Evolutionary conservation across 1,140 invertebrate species (phyloP), one percentile per base, ranked within the genome.

Genomic region (Globodera ellingtonae): DNA sequence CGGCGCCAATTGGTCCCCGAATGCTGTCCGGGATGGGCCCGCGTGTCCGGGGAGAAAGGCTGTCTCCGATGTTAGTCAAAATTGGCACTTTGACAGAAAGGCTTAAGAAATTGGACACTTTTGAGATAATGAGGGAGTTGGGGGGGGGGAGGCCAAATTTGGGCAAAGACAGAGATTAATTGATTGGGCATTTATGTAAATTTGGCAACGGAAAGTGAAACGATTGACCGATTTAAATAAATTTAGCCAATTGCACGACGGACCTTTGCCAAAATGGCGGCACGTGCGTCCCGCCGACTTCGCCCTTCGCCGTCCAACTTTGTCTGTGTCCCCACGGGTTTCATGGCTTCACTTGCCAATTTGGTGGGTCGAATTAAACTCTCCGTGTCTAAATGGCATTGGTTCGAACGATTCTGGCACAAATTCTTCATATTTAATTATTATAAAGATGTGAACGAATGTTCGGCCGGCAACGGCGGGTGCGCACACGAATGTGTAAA

Each of bases 21-120:
- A 75, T 91, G 91, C 79, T 91, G 91, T 86, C 85, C 90, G 46
- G 91, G 91, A 7, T 91, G 90, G 90, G 83, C 86, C n/a, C 90
- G 90, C 69, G 77, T 88, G 7, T 84, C 85, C 69, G 87, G 88
- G n/a, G 84, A 90, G 72, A 81, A 70, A 6, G 90, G 90, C 18
- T 90, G 90, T 82, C 83, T 84, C 50, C 82, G 87, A 83, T 82
- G 90, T 90, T 81, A 56, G 81, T 82, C 21, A 24, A 24, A 5
- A 73, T 10, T 10, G 24, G 4, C 15, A 75, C 6, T 15, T 56
- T 56, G 15, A 1, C 52, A 52, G 8, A 52, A 52, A 13, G 50
- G 56, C 56, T 24, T 15, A 59, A 62, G 56, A 62, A 62, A 62
- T 62, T 62, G 56, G 56, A 62, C 56, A 62, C 56, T 62, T 62